These are phyloP conservation scores for Eupelmus urozonus DNA, from an alignment of 2,888 invertebrate genomes.

Conservation along the genomic window DNA sequence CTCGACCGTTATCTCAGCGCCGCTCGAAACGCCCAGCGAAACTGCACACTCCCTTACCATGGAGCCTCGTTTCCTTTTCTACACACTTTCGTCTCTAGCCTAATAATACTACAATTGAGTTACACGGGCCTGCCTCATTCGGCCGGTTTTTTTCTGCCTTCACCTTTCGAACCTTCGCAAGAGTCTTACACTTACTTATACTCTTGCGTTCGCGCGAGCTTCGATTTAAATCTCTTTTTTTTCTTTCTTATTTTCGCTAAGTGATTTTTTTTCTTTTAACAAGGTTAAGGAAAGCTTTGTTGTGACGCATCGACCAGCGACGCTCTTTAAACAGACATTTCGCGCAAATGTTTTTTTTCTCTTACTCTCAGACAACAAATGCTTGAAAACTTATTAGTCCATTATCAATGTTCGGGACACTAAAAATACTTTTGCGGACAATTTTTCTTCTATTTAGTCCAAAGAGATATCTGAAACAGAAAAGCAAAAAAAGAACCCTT, in stretches of 20 bases:
- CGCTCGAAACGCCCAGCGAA: background rate
- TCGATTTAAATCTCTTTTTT: no score
- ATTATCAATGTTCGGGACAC: conserved; percentile 9
- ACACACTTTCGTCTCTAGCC: conserved; percentile 10
- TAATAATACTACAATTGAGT: conserved; percentile 50
- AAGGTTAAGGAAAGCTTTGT: conserved; percentile 4
- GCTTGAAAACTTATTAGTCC: conserved; percentile 42
- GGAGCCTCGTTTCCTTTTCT: background rate
- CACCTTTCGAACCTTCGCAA: conserved; percentile 6
- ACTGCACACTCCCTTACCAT: conserved; percentile 37
- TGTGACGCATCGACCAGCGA: conserved; percentile 50
- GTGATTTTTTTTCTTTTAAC: background rate
- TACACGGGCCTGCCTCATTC: background rate
- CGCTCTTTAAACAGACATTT: conserved; percentile 23
- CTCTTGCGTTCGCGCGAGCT: no score
- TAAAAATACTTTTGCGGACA: conserved; percentile 17
- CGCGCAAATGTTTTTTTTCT: background rate
- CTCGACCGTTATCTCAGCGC: background rate
- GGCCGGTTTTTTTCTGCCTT: background rate
- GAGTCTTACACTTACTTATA: background rate
- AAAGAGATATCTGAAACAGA: conserved; percentile 73
- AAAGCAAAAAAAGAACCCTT: conserved; percentile 49
- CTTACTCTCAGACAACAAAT: conserved; percentile 23
- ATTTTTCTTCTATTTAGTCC: conserved; percentile 54
- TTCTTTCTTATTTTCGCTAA: background rate